Evolutionary conservation across 2,797 vertebrate species (phyloP).

Genomic region (Acanthiza pusilla): DNA sequence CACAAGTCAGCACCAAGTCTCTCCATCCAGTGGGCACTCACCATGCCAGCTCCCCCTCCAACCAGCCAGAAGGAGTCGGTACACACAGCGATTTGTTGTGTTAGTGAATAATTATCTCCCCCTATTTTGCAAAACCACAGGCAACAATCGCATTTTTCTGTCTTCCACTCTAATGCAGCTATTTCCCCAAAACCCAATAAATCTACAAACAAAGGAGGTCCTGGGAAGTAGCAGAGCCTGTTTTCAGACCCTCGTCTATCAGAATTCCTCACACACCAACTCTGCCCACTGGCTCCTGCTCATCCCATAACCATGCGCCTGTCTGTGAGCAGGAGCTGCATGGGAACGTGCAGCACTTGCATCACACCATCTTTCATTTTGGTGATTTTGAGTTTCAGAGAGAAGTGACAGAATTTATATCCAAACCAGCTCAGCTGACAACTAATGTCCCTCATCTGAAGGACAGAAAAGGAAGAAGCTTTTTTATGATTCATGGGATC

Average conservation of each 20-base stretch:
- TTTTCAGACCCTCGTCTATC: background rate
- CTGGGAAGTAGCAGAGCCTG: fast-evolving
- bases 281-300: background rate
- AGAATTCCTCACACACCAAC: background rate
- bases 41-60: background rate
- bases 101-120: no score
- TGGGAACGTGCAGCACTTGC: background rate
- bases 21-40: background rate
- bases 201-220: background rate
- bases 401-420: background rate
- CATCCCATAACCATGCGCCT: background rate
- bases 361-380: background rate
- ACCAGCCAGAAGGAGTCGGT: fast-evolving
- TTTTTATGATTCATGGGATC: slow-evolving; percentile 38
- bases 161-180: background rate
- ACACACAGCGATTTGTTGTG: background rate
- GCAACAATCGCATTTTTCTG: background rate
- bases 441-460: background rate
- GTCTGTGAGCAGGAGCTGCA: background rate
- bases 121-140: background rate
- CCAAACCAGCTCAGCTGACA: slow-evolving; percentile 25
- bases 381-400: background rate
- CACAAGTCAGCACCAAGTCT: background rate
- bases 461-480: background rate
- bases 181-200: background rate